Evolutionary conservation across 2,113 vertebrate species (phyloP).

Genomic region (Cryptoleucopteryx plumbea): DNA sequence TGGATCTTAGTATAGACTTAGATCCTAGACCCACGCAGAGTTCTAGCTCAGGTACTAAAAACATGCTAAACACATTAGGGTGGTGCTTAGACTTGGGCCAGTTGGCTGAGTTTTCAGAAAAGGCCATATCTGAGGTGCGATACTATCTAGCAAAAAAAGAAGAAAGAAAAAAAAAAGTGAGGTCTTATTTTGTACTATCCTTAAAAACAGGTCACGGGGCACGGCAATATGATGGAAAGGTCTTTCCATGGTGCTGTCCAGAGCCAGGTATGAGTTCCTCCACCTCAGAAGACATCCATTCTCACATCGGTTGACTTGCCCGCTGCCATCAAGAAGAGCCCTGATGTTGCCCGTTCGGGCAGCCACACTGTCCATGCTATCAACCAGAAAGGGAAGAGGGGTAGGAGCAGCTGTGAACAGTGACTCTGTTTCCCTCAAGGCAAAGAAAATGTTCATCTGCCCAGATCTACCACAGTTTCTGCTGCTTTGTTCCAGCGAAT

Average conservation of each 20-base stretch:
- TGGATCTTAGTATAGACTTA: background rate
- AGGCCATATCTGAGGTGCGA: background rate
- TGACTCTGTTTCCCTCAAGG: background rate
- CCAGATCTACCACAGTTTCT: background rate
- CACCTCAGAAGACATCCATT: background rate
- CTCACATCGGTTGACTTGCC: background rate
- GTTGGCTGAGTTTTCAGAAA: background rate
- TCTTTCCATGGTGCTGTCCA: background rate
- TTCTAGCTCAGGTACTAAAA: background rate
- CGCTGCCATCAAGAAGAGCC: background rate
- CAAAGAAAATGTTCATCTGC: background rate
- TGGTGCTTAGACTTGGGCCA: background rate
- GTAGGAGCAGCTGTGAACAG: background rate
- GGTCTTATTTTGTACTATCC: background rate
- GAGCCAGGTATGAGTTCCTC: background rate
- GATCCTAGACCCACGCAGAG: background rate
- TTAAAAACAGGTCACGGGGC: background rate
- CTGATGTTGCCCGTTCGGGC: rapidly evolving
- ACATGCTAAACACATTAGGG: rapidly evolving
- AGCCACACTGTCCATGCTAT: background rate
- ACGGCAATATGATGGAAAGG: background rate
- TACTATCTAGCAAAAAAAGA: background rate
- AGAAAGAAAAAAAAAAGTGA: too few species aligned
- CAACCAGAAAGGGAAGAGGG: background rate
- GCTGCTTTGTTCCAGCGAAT: background rate